Evolutionary conservation across 2,888 invertebrate genomes (phyloP).

Genomic region (Parnassius mnemosyne): DNA sequence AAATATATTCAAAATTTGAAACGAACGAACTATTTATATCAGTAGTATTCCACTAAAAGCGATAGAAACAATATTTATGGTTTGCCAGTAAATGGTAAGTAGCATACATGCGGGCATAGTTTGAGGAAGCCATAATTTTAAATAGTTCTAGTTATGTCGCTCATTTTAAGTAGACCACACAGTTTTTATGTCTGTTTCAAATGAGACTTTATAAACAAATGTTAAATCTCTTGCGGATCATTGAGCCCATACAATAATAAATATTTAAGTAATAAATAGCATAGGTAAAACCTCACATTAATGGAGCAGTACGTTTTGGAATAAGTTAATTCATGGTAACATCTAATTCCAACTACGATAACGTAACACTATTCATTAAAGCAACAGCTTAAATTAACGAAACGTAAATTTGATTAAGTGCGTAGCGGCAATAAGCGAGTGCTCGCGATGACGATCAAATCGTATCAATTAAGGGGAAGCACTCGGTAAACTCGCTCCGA

Average conservation of each 20-base stretch:
- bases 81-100: conserved; percentile 16
- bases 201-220: background rate
- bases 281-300: no score
- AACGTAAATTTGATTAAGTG: conserved; percentile 49
- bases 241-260: no score
- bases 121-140: conserved; percentile 16
- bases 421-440: conserved; percentile 44
- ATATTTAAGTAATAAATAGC: no score
- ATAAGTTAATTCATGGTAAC: background rate
- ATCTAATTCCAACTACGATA: background rate
- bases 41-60: conserved; percentile 10
- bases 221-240: background rate
- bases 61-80: conserved; percentile 12
- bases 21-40: no score
- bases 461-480: conserved; percentile 73
- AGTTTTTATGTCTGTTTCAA: background rate
- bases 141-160: conserved; percentile 12
- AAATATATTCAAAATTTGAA: no score
- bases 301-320: background rate
- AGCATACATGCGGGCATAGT: conserved; percentile 17
- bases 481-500: conserved; percentile 56
- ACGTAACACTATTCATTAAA: conserved; percentile 17
- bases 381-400: conserved; percentile 25
- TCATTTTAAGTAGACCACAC: conserved; percentile 5
- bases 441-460: conserved; percentile 68